These are phyloP conservation scores for Simalia tracyae DNA, from an alignment of 2,797 vertebrate genomes.

Conservation along the genomic window DNA sequence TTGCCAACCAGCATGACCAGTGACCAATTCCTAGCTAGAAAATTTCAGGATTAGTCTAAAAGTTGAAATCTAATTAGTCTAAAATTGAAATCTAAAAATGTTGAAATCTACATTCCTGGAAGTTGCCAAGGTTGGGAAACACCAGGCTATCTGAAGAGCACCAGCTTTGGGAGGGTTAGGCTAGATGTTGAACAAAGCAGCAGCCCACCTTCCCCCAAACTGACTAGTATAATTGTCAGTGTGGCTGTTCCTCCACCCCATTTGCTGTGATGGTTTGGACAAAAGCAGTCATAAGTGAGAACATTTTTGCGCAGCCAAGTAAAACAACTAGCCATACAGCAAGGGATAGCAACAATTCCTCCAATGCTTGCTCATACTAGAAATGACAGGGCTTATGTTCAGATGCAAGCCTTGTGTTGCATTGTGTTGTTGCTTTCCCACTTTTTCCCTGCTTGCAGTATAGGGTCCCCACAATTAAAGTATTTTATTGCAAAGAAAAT, in stretches of 20 bases:
- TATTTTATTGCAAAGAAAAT: neutral
- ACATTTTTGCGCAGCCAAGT: neutral
- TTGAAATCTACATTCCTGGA: neutral
- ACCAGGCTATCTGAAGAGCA: neutral
- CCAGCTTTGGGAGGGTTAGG: neutral
- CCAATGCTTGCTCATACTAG: neutral
- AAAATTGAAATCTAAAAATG: neutral
- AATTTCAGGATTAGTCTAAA: neutral
- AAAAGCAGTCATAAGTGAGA: neutral
- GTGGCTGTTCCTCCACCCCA: neutral
- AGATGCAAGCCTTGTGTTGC: neutral
- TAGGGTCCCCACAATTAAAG: neutral
- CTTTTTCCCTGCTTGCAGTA: neutral
- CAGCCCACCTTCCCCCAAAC: neutral
- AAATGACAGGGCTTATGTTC: neutral
- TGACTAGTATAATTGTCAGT: neutral
- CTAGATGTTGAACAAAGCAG: neutral
- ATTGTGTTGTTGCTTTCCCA: neutral
- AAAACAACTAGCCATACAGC: neutral
- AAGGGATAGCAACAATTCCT: neutral
- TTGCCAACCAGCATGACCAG: neutral
- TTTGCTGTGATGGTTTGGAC: neutral
- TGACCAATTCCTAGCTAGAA: neutral
- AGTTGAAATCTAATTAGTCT: neutral
- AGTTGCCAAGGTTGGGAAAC: neutral